Evolutionary conservation across 2,797 vertebrate species (phyloP).

Genomic region (Oceanodroma leucorhoa): DNA sequence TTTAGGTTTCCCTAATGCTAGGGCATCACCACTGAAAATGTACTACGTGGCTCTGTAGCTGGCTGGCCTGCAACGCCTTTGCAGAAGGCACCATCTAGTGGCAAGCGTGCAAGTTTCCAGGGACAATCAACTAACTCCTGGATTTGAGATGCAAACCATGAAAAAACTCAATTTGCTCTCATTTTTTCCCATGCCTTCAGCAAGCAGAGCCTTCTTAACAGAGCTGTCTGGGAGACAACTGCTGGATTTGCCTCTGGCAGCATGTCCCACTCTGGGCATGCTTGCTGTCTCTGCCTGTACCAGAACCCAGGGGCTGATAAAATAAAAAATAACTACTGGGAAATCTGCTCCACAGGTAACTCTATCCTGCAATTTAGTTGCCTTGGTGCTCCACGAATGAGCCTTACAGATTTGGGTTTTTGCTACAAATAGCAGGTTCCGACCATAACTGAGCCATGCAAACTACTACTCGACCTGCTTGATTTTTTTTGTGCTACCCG

Average conservation of each 20-base stretch:
- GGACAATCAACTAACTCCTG: neutral
- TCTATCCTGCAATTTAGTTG: neutral
- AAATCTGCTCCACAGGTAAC: neutral
- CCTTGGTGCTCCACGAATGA: neutral
- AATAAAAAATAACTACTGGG: neutral
- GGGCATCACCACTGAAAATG: neutral
- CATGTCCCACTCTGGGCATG: rapidly evolving
- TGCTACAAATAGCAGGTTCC: neutral
- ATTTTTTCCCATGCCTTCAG: neutral
- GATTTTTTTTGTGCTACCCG: rapidly evolving
- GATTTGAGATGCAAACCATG: neutral
- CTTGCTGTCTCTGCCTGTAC: neutral
- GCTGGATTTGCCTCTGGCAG: neutral
- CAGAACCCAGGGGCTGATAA: neutral
- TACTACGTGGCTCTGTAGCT: neutral
- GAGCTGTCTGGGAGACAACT: neutral
- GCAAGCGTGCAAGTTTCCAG: neutral
- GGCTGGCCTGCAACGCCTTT: neutral
- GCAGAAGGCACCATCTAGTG: conserved; percentile 55
- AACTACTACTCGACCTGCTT: neutral
- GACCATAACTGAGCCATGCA: neutral
- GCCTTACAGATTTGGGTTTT: neutral
- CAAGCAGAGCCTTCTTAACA: neutral
- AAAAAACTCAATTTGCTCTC: neutral
- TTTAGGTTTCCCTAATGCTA: neutral